Evolutionary conservation across 64 coral and sea anemone species (phyloP).

Genomic region (Pocillopora damicornis): DNA sequence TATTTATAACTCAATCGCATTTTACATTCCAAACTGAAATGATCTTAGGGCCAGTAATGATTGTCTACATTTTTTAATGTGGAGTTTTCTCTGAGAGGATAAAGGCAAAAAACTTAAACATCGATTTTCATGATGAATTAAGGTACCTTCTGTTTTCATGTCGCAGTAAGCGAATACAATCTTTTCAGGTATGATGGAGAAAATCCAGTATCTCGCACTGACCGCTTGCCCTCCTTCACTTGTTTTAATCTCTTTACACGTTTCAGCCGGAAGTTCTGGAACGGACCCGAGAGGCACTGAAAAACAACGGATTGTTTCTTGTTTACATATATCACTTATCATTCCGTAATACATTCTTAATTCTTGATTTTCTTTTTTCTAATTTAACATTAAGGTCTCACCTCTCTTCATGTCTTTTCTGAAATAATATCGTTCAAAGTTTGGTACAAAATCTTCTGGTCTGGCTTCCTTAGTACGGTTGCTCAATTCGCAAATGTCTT

Average conservation of each 20-base stretch:
- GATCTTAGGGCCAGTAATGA: neutral
- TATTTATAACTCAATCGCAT: too few species aligned
- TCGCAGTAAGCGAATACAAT: neutral
- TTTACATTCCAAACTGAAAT: too few species aligned
- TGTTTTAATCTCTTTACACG: neutral
- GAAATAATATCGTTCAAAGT: neutral
- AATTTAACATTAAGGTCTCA: neutral
- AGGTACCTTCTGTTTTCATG: neutral
- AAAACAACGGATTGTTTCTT: neutral
- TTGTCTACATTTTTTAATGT: neutral
- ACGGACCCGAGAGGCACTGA: neutral
- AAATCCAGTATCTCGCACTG: neutral
- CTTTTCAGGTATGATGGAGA: neutral
- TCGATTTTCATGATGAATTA: neutral
- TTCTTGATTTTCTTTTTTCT: neutral
- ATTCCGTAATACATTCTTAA: neutral
- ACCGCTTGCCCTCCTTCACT: neutral
- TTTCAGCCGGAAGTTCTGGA: neutral
- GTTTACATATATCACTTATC: neutral
- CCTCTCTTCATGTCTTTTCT: neutral
- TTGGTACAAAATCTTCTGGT: neutral
- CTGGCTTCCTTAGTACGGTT: neutral
- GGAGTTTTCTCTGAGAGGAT: neutral
- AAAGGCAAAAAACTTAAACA: neutral
- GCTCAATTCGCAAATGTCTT: neutral